Percentiles rank a stretch among this genome's conserved stretches.
phyloP scores from a whole-genome alignment of 2,888 invertebrate species.

The Oscheius sp. region DNA sequence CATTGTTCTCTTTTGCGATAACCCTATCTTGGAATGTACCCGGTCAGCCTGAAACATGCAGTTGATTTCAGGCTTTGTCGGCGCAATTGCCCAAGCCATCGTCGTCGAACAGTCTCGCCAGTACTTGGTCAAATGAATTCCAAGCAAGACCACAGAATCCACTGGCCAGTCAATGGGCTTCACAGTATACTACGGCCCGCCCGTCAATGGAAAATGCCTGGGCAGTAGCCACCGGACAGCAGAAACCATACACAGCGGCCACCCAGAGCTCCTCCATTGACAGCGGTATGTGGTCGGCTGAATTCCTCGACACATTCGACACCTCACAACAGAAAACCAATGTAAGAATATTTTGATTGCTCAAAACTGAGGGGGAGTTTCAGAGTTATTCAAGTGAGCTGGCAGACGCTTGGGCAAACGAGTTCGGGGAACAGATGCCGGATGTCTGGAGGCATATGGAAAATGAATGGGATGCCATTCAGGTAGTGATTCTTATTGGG shows the following conservation, averaged over 20 bases:
- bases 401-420: constrained; percentile 37
- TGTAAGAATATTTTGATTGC: constrained; percentile 4
- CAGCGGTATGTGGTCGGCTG: constrained; percentile 65
- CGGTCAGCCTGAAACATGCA: neutral
- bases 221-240: constrained; percentile 34
- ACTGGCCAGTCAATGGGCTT: constrained; percentile 55
- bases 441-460: constrained; percentile 43
- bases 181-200: constrained; percentile 44
- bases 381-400: constrained; percentile 22
- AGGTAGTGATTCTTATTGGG: constrained; percentile 6
- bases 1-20: constrained; percentile 13
- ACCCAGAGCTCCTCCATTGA: constrained; percentile 36
- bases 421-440: constrained; percentile 38
- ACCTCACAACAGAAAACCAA: constrained; percentile 32
- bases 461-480: constrained; percentile 42
- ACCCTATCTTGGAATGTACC: neutral
- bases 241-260: constrained; percentile 4
- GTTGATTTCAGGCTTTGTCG: constrained; percentile 41
- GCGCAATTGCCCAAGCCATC: constrained; percentile 50
- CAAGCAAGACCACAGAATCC: constrained; percentile 28
- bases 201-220: constrained; percentile 37
- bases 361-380: neutral
- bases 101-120: constrained; percentile 41
- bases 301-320: constrained; percentile 63
- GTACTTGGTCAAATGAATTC: constrained; percentile 57